phyloP scores from a whole-genome alignment of 1,140 invertebrate species.

The Notospermus geniculatus region DNA sequence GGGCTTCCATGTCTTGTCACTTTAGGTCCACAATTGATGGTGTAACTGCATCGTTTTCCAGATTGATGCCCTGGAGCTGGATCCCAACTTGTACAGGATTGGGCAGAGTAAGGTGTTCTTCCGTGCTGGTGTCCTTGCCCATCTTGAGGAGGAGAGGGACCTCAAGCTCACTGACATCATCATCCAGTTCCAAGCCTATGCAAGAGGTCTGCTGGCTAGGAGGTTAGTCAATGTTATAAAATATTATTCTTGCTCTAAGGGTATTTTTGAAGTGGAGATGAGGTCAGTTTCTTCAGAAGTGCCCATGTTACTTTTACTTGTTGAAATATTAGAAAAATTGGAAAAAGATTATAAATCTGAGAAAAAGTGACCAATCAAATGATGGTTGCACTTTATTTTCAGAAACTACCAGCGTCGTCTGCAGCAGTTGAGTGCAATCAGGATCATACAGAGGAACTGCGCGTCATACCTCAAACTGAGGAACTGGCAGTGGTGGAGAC shows the following conservation, averaged over 20 bases:
- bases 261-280: no score
- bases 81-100: conserved; percentile 93
- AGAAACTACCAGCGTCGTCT: conserved; percentile 95
- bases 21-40: no score
- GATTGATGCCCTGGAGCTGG: conserved; percentile 91
- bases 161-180: conserved; percentile 98
- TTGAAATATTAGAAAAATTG: no score
- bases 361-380: not conserved
- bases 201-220: conserved; percentile 86
- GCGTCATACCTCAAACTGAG: conserved; percentile 95
- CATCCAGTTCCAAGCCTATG: conserved; percentile 94
- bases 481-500: conserved; percentile 99
- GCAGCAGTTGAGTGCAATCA: conserved; percentile 96
- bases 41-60: conserved; percentile 43
- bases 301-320: no score
- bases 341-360: no score
- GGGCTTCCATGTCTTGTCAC: no score
- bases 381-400: conserved; percentile 10
- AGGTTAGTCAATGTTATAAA: conserved; percentile 40
- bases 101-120: conserved; percentile 99
- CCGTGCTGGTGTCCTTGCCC: conserved; percentile 95
- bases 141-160: conserved; percentile 97
- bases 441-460: conserved; percentile 98
- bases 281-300: no score
- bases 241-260: no score